Conservation (phyloP, 2,113 vertebrate genomes). For the Chlamydotis undulata region DNA sequence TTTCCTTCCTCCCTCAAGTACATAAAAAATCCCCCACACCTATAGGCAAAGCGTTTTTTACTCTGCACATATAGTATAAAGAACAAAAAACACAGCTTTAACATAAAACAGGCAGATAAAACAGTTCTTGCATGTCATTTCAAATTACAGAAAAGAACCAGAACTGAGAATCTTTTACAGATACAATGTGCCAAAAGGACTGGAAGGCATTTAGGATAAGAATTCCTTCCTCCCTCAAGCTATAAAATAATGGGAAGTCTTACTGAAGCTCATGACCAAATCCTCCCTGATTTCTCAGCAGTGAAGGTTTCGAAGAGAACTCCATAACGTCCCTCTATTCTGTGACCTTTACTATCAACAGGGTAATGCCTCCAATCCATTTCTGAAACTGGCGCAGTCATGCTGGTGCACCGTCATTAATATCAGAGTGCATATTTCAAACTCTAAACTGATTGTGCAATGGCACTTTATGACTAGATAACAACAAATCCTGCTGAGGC, state of each 20-base stretch:
- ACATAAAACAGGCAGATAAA: neutral
- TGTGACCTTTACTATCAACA: neutral
- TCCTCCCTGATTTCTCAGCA: neutral
- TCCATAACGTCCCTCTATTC: neutral
- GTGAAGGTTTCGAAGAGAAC: neutral
- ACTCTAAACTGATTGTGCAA: neutral
- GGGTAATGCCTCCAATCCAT: neutral
- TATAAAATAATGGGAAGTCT: neutral
- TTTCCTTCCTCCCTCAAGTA: neutral
- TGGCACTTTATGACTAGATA: neutral
- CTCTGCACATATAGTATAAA: neutral
- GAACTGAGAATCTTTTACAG: neutral
- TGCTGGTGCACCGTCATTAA: neutral
- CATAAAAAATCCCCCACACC: neutral
- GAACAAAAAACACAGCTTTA: neutral
- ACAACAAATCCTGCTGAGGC: neutral
- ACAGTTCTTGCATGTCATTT: neutral
- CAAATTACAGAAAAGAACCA: neutral
- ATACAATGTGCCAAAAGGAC: neutral
- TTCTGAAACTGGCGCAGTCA: neutral
- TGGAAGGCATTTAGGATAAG: neutral
- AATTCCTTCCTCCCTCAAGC: neutral
- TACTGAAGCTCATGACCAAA: neutral
- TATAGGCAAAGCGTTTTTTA: neutral
- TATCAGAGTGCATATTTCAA: fast-evolving